A percentile compares a stretch with the other conserved stretches of the same genome.
phyloP scores from a whole-genome alignment of 2,888 invertebrate species.

The Cinara cedri region DNA sequence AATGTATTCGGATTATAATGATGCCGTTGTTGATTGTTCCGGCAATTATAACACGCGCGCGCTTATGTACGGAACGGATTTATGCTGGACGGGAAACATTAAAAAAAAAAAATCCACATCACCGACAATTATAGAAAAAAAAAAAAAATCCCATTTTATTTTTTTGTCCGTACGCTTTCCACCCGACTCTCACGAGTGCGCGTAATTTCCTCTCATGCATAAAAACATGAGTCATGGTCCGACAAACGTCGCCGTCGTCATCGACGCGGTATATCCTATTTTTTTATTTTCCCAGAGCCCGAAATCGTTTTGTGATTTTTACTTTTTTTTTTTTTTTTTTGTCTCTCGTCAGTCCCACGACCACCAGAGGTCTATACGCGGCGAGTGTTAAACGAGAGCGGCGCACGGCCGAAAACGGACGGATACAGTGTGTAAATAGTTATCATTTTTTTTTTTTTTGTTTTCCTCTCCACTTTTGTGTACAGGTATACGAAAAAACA shows the following conservation, averaged over 20 bases:
- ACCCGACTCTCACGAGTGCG: not conserved
- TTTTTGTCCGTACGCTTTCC: too few relatives aligned
- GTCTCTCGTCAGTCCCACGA: not conserved
- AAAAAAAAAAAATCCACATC: constrained; percentile 21
- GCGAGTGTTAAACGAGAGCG: too few relatives aligned
- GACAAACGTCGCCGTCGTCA: constrained; percentile 26
- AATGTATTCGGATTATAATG: too few relatives aligned
- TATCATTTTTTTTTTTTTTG: not conserved
- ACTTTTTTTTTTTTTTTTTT: not conserved
- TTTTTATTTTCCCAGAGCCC: constrained; percentile 53
- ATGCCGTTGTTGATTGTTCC: too few relatives aligned
- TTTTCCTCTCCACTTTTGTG: too few relatives aligned
- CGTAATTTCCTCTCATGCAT: constrained; percentile 53
- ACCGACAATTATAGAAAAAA: constrained; percentile 23
- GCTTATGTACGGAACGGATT: constrained; percentile 23
- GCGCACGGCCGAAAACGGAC: too few relatives aligned
- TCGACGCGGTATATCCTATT: constrained; percentile 51
- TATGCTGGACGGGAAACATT: constrained; percentile 50
- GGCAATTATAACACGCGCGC: too few relatives aligned
- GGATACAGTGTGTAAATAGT: not conserved
- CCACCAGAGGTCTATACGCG: not conserved
- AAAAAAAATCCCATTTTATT: constrained; percentile 17
- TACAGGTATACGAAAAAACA: too few relatives aligned
- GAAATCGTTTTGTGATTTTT: constrained; percentile 49
- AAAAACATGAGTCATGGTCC: constrained; percentile 56